Conservation (phyloP, 2,113 vertebrate species). For the Chaetodon auriga region DNA sequence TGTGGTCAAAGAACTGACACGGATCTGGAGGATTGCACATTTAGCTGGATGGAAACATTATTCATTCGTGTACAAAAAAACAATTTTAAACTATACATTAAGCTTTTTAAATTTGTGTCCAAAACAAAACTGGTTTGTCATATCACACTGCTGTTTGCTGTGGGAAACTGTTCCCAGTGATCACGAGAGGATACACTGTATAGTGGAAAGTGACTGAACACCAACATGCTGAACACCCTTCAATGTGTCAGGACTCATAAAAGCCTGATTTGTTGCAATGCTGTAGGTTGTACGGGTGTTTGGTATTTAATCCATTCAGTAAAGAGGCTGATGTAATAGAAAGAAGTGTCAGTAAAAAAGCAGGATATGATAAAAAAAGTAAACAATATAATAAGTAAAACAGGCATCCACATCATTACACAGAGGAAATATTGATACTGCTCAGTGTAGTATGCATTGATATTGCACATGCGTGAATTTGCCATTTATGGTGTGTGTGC, state of each 20-base stretch:
- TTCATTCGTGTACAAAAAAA: background rate
- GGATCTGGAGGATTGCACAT: background rate
- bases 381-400: too few species aligned
- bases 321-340: too few species aligned
- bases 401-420: too few species aligned
- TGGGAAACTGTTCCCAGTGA: background rate
- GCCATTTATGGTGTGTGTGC: too few species aligned
- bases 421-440: too few species aligned
- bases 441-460: too few species aligned
- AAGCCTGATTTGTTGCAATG: background rate
- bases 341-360: too few species aligned
- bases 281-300: background rate
- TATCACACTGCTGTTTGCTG: background rate
- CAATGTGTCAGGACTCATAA: background rate
- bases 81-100: background rate
- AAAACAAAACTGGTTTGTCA: background rate
- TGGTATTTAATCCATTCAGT: background rate
- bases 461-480: too few species aligned
- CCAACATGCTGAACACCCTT: background rate
- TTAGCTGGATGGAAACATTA: background rate
- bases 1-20: background rate
- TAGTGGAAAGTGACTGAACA: background rate
- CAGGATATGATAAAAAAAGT: too few species aligned
- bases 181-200: background rate
- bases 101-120: background rate